These are phyloP conservation scores for Oryzias javanicus DNA, from an alignment of 2,113 vertebrate species.

Conservation along the genomic window DNA sequence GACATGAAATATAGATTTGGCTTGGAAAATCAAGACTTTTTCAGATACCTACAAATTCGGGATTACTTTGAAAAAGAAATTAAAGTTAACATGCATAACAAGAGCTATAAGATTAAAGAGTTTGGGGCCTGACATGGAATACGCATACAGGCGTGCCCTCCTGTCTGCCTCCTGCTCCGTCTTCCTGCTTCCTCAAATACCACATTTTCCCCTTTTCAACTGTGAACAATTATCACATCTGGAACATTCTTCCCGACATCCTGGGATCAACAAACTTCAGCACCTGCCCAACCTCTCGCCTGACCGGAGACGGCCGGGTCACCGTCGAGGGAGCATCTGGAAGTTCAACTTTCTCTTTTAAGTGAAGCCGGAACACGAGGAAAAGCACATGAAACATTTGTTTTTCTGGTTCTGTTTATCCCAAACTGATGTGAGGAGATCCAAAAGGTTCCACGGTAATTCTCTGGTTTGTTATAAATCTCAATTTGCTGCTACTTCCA, in stretches of 20 bases:
- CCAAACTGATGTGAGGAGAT: background rate
- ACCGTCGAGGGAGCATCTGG: constrained; percentile 27
- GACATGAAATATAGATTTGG: too few relatives aligned
- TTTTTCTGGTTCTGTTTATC: background rate
- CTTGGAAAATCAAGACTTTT: too few relatives aligned
- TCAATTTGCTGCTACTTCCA: constrained; percentile 16
- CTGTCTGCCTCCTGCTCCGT: constrained; percentile 3
- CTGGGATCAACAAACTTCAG: constrained; percentile 35
- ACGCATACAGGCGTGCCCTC: background rate
- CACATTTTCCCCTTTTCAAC: background rate
- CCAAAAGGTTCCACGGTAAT: background rate
- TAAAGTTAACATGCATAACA: too few relatives aligned
- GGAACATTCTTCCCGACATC: constrained; percentile 22
- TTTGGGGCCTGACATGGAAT: constrained; percentile 2
- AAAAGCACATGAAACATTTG: background rate
- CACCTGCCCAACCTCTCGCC: constrained; percentile 41
- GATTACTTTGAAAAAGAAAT: too few relatives aligned
- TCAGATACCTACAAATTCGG: too few relatives aligned
- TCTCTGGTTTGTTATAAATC: too few relatives aligned
- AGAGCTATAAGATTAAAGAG: too few relatives aligned
- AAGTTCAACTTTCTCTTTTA: background rate
- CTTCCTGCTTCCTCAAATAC: background rate
- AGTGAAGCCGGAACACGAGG: constrained; percentile 7
- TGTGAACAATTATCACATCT: constrained; percentile 49
- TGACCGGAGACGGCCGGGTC: constrained; percentile 5